phyloP scores from a whole-genome alignment of 2,797 vertebrate genomes.

The Lates japonicus region DNA sequence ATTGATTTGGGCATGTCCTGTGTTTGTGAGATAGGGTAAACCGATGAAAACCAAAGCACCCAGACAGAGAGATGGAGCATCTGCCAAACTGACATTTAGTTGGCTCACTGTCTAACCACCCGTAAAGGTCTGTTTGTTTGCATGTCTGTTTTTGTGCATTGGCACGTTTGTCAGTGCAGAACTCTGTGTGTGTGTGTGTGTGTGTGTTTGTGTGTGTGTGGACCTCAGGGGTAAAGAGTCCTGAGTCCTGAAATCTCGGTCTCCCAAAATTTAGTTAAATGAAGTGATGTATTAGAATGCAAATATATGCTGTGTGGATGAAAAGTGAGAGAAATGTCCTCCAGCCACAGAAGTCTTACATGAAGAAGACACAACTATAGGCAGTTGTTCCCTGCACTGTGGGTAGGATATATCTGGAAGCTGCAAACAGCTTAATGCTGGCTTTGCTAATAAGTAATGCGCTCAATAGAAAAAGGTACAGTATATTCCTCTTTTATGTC shows the following conservation, averaged over 20 bases:
- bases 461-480: background rate
- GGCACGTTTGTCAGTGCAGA: conserved; percentile 23
- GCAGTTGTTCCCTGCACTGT: conserved; percentile 19
- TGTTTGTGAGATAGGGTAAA: conserved; percentile 69
- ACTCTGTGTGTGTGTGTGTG: background rate
- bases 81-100: conserved; percentile 81
- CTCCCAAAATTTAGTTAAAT: conserved; percentile 43
- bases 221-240: conserved; percentile 27
- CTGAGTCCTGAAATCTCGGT: conserved; percentile 33
- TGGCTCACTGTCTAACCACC: conserved; percentile 54
- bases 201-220: conserved; percentile 13
- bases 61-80: conserved; percentile 57
- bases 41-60: conserved; percentile 71
- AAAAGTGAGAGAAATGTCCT: conserved; percentile 49
- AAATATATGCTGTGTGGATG: conserved; percentile 58
- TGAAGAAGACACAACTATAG: conserved; percentile 41
- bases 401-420: conserved; percentile 24
- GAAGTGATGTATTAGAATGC: conserved; percentile 49
- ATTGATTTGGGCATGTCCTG: conserved; percentile 68
- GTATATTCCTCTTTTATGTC: background rate
- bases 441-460: background rate
- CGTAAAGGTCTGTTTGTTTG: conserved; percentile 71
- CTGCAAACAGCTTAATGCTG: conserved; percentile 9
- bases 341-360: conserved; percentile 40
- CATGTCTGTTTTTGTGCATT: conserved; percentile 49